Evolutionary conservation across 2,113 vertebrate genomes (phyloP).

Genomic region (Rhinoptilus africanus): DNA sequence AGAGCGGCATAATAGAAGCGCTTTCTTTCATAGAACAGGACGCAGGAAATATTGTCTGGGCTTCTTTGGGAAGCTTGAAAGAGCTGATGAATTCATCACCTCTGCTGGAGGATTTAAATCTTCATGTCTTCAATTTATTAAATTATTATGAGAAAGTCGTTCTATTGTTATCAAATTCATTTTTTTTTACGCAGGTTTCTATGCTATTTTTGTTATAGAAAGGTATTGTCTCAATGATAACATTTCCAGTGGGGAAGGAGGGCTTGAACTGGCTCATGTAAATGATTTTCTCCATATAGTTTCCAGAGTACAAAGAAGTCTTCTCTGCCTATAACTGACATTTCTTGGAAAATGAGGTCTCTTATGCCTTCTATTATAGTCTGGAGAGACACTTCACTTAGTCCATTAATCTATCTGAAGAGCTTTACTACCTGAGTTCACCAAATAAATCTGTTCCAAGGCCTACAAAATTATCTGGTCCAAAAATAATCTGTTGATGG

Average conservation of each 20-base stretch:
- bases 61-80: constrained; percentile 20
- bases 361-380: neutral
- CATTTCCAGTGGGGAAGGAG: constrained; percentile 8
- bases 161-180: constrained; percentile 41
- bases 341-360: constrained; percentile 19
- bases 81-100: constrained; percentile 15
- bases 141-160: constrained; percentile 44
- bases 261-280: neutral
- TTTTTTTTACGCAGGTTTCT: constrained; percentile 32
- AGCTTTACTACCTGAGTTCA: constrained; percentile 10
- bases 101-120: constrained; percentile 40
- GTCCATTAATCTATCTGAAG: constrained; percentile 37
- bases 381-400: constrained; percentile 52
- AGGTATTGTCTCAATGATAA: constrained; percentile 27
- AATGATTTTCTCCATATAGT: too few relatives aligned
- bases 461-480: neutral
- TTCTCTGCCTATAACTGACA: neutral
- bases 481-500: neutral
- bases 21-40: neutral
- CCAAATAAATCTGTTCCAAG: constrained; percentile 25
- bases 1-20: neutral
- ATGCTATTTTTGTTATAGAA: constrained; percentile 35
- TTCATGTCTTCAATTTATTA: constrained; percentile 44
- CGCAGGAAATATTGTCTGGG: neutral
- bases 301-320: neutral